Conservation (phyloP, 2,113 vertebrate genomes). For the Otolemur garnettii region DNA sequence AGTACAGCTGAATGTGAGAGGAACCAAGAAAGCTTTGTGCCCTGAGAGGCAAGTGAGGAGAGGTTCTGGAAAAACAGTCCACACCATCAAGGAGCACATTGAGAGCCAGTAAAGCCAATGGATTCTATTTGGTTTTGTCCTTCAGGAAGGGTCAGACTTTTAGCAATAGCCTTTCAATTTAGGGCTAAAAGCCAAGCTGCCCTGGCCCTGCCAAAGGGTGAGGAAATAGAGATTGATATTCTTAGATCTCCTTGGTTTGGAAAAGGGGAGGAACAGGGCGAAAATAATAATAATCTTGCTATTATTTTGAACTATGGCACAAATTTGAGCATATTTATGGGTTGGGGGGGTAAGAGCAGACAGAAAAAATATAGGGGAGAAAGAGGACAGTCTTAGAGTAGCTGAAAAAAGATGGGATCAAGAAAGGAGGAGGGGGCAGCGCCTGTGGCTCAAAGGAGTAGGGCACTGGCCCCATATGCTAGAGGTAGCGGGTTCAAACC, state of each 20-base stretch:
- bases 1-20: background rate
- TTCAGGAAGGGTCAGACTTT: background rate
- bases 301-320: conserved; percentile 12
- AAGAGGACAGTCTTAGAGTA: background rate
- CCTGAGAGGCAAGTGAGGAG: background rate
- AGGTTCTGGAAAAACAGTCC: background rate
- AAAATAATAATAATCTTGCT: background rate
- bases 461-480: too few relatives aligned
- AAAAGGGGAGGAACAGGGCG: background rate
- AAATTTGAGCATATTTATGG: background rate
- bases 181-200: background rate
- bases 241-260: background rate
- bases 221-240: background rate
- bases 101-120: background rate
- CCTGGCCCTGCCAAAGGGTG: too few relatives aligned
- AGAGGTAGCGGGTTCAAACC: too few relatives aligned
- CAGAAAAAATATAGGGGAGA: background rate
- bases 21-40: background rate
- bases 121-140: background rate
- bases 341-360: background rate
- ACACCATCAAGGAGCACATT: background rate
- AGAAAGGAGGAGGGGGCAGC: background rate
- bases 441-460: too few relatives aligned
- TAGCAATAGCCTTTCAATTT: background rate
- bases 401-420: background rate